Base-by-base conservation (phyloP, 2,888 invertebrate species). In the Bombylius discolor region DNA sequence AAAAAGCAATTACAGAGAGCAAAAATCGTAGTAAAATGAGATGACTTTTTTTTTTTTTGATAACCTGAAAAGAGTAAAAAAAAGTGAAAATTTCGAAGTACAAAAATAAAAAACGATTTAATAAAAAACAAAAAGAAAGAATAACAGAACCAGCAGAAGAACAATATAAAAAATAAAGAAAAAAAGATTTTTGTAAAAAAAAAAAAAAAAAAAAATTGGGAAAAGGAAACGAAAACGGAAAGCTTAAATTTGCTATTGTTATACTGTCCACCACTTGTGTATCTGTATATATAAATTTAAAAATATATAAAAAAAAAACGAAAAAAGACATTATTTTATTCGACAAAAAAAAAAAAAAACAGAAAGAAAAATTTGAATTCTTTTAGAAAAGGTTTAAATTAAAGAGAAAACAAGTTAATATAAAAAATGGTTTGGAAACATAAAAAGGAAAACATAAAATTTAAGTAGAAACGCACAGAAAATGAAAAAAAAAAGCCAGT, bases 1-100 rank as follows among this genome's bases (percentile, higher is more conserved):
- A 50, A 55, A 55, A 55, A 55, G 55, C 50, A 55, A 55, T 55
- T 51, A 55, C 50, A 55, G 50, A 55, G 48, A 49, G 53, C 49
- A 49, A 31, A 51, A 49, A 49, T 44, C 44, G 14, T 14, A 34
- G 49, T 45, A n/a, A 32, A 45, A 48, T 49, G 39, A 49, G 53
- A 54, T 54, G 49, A 45, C 44, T 48, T 23, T 23, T 23, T 23
- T 23, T 23, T 23, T 23, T 42, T 45, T 14, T 33, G 49, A 54
- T 54, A 54, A 13, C 53, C 39, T 42, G 39, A 42, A 42, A 42
- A 11, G 11, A 11, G 11, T 11, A 11, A 11, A 42, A 11, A 42
- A 42, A 42, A 42, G 39, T 23, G 23, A 23, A 23, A 23, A 23
- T 23, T 23, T 23, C 23, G 3, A 23, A 23, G 23, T 3, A 23